Percentiles rank a stretch among this genome's conserved stretches.
Conservation (phyloP, 2,888 invertebrate genomes). For the Orgyia antiqua region DNA sequence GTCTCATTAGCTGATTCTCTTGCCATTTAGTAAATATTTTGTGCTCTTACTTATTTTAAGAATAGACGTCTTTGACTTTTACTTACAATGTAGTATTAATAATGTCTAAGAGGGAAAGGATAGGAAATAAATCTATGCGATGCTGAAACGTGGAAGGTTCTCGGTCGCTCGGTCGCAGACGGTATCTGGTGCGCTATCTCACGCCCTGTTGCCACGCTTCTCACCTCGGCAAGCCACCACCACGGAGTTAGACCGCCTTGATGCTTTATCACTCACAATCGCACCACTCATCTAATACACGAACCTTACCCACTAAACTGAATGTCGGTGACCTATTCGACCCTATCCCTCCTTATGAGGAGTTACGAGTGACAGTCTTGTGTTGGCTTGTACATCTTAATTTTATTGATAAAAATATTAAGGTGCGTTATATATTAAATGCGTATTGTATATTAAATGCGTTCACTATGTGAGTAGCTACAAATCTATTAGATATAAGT, state of each 20-base stretch:
- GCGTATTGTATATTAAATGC: too few relatives aligned
- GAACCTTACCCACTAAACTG: constrained; percentile 60
- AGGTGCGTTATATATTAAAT: too few relatives aligned
- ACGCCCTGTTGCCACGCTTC: constrained; percentile 70
- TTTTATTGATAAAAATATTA: constrained; percentile 17
- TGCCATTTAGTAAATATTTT: too few relatives aligned
- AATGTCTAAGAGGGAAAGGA: too few relatives aligned
- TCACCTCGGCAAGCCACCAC: constrained; percentile 67
- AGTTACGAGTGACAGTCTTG: constrained; percentile 43
- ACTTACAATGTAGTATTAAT: too few relatives aligned
- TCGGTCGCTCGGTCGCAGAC: constrained; percentile 23
- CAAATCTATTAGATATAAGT: too few relatives aligned
- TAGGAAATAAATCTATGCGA: too few relatives aligned
- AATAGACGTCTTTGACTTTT: too few relatives aligned
- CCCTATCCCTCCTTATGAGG: constrained; percentile 43
- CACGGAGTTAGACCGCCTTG: constrained; percentile 44
- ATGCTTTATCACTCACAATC: constrained; percentile 63
- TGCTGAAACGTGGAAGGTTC: too few relatives aligned
- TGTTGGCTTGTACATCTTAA: constrained; percentile 29
- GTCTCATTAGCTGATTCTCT: too few relatives aligned
- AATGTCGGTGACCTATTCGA: constrained; percentile 52
- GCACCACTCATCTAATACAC: constrained; percentile 62
- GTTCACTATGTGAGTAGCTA: too few relatives aligned
- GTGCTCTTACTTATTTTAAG: too few relatives aligned
- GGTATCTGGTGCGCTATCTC: constrained; percentile 63